Conservation (phyloP, 2,888 invertebrate species). For the Invenusta paracnida region DNA sequence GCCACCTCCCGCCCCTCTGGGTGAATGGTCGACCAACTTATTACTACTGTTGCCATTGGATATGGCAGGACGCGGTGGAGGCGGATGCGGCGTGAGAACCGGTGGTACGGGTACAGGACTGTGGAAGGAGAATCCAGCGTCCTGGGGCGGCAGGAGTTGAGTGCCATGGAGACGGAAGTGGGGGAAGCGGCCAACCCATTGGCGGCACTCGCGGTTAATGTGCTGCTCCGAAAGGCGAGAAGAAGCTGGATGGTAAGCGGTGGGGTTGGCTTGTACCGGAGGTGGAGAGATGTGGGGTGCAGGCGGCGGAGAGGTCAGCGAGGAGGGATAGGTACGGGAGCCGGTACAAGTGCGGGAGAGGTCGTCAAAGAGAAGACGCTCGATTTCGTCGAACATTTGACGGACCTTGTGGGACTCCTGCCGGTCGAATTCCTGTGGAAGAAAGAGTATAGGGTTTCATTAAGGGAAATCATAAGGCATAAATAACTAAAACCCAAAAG, state of each 20-base stretch:
- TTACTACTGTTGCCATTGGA: no score
- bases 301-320: not conserved
- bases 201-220: constrained; percentile 15
- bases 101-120: not conserved
- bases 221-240: not conserved
- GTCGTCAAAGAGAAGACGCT: constrained; percentile 34
- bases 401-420: constrained; percentile 37
- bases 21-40: not conserved
- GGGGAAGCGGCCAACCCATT: constrained; percentile 38
- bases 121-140: constrained; percentile 31
- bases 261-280: no score
- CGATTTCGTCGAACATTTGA: constrained; percentile 41
- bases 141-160: constrained; percentile 31
- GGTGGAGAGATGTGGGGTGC: not conserved
- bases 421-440: constrained; percentile 38
- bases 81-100: not conserved
- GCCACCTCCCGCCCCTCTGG: not conserved
- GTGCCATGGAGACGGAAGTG: constrained; percentile 34
- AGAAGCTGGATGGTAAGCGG: no score
- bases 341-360: constrained; percentile 11
- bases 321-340: constrained; percentile 31
- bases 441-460: no score
- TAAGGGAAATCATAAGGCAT: no score
- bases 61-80: not conserved
- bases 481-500: no score